Evolutionary conservation across 2,113 vertebrate genomes (phyloP).

Genomic region (Naja naja): DNA sequence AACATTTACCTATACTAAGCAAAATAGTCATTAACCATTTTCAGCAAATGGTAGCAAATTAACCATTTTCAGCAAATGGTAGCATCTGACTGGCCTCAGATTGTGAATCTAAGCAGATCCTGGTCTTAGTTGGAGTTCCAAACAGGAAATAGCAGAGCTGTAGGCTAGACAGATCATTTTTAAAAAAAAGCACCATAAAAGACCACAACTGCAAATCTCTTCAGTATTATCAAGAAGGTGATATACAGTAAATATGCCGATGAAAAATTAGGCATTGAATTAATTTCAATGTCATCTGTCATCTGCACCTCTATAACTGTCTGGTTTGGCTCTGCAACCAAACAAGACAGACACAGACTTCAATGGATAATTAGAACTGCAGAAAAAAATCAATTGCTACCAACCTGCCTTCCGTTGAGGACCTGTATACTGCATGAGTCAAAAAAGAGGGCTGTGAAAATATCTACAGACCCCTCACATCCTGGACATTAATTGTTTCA

Average conservation of each 20-base stretch:
- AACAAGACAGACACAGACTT: too few relatives aligned
- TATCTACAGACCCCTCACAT: too few relatives aligned
- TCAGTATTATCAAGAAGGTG: neutral
- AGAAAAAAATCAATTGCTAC: too few relatives aligned
- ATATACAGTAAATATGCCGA: neutral
- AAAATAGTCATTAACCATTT: neutral
- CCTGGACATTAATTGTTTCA: too few relatives aligned
- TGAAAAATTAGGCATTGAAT: neutral
- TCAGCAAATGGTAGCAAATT: neutral
- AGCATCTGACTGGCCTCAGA: neutral
- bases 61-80: neutral
- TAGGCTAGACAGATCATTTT: neutral
- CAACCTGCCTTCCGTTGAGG: too few relatives aligned
- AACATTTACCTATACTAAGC: neutral
- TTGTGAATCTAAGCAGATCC: neutral
- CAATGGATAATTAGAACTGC: too few relatives aligned
- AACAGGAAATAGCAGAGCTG: neutral
- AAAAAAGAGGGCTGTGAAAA: too few relatives aligned
- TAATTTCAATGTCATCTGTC: neutral
- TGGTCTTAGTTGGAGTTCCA: neutral
- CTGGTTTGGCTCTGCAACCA: too few relatives aligned
- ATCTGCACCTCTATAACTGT: too few relatives aligned
- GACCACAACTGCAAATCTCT: neutral
- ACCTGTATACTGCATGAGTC: too few relatives aligned
- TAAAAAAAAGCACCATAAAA: neutral